phyloP scores from a whole-genome alignment of 2,113 vertebrate species.

The Mesocricetus auratus region DNA sequence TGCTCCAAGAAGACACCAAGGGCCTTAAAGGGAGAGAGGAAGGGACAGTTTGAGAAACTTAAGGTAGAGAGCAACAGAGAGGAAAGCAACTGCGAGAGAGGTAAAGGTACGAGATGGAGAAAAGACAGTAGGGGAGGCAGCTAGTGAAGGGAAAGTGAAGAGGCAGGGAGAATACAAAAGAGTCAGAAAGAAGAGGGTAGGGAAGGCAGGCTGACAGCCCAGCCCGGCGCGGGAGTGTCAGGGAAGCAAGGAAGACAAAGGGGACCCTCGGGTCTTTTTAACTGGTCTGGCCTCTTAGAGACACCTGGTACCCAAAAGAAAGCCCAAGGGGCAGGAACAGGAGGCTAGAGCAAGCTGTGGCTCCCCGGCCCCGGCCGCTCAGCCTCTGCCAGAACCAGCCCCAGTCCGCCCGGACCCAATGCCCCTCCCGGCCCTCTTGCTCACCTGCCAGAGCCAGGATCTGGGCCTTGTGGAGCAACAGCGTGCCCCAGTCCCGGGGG shows the following conservation, averaged over 20 bases:
- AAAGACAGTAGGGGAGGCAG: background rate
- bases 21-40: slow-evolving; percentile 39
- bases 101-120: slow-evolving; percentile 28
- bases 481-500: slow-evolving; percentile 90
- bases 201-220: slow-evolving; percentile 74
- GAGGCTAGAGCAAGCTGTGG: slow-evolving; percentile 49
- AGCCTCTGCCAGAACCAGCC: slow-evolving; percentile 20
- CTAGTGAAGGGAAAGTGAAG: slow-evolving; percentile 60
- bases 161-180: background rate
- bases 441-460: slow-evolving; percentile 98
- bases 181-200: slow-evolving; percentile 34
- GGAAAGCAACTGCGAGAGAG: slow-evolving; percentile 35
- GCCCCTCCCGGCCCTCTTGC: slow-evolving; percentile 67
- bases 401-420: slow-evolving; percentile 1
- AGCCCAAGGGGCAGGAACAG: background rate
- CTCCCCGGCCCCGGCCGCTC: background rate
- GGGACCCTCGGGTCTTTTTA: slow-evolving; percentile 73
- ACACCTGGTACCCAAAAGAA: slow-evolving; percentile 2
- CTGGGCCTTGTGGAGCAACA: slow-evolving; percentile 93
- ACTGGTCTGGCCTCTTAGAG: slow-evolving; percentile 79
- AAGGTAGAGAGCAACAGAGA: background rate
- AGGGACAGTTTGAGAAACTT: slow-evolving; percentile 71
- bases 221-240: slow-evolving; percentile 58
- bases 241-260: slow-evolving; percentile 75
- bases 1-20: background rate